A percentile compares a stretch with the other conserved stretches of the same genome.
These are phyloP conservation scores for Gallinago media DNA, from an alignment of 2,113 vertebrate species.

Conservation along the genomic window DNA sequence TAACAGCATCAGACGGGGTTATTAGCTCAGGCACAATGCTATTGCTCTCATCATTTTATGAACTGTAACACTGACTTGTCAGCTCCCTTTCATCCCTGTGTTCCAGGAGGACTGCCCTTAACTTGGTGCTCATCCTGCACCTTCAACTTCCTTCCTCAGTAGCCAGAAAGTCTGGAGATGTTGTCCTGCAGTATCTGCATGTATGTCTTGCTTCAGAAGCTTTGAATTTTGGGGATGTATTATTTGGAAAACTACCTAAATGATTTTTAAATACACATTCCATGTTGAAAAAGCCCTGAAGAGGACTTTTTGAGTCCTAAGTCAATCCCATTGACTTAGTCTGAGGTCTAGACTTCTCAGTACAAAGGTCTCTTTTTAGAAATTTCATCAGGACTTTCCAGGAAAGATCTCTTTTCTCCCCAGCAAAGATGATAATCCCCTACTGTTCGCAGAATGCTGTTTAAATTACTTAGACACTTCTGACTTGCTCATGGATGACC, in stretches of 20 bases:
- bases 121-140: not conserved
- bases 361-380: not conserved
- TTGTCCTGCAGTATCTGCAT: not conserved
- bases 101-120: not conserved
- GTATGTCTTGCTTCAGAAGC: not conserved
- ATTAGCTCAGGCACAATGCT: not conserved
- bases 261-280: not conserved
- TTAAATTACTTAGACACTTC: not conserved
- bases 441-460: not conserved
- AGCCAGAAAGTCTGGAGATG: not conserved
- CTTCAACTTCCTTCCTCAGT: not conserved
- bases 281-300: not conserved
- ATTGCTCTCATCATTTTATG: not conserved
- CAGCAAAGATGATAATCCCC: not conserved
- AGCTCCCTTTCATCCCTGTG: not conserved
- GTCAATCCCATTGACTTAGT: not conserved
- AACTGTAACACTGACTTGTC: accelerated
- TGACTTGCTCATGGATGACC: not conserved
- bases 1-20: not conserved
- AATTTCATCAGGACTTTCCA: not conserved
- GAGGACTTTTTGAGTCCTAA: not conserved
- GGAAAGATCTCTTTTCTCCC: not conserved
- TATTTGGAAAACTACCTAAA: not conserved
- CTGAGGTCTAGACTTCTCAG: not conserved
- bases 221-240: not conserved